Evolutionary conservation across 2,888 invertebrate genomes (phyloP).

Genomic region (Tachina lurida): DNA sequence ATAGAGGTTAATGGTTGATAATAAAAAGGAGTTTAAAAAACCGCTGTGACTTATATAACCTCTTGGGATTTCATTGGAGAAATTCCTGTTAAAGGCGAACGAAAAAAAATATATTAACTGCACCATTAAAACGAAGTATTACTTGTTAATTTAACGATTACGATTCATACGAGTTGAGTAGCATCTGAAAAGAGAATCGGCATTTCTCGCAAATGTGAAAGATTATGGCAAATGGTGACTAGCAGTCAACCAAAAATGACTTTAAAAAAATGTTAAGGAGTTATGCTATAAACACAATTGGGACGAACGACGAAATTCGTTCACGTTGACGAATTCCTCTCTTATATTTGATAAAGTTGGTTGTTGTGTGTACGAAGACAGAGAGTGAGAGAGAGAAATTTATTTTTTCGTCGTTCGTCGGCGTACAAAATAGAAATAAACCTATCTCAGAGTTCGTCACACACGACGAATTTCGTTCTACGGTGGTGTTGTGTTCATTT

Average conservation of each 20-base stretch:
- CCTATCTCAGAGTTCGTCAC: no score
- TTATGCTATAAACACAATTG: no score
- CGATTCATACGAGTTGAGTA: conserved; percentile 53
- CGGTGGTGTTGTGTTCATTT: no score
- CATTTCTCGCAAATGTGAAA: neutral
- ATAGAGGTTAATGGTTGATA: conserved; percentile 44
- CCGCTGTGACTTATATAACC: neutral
- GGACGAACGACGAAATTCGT: no score
- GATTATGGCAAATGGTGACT: conserved; percentile 11
- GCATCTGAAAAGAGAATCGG: neutral
- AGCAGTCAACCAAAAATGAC: conserved; percentile 30
- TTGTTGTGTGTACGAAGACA: no score
- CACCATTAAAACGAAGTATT: conserved; percentile 45
- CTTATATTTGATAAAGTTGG: no score
- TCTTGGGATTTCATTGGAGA: conserved; percentile 1
- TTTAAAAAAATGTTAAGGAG: no score
- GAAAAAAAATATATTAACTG: conserved; percentile 29
- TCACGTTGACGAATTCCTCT: no score
- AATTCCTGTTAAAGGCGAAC: conserved; percentile 1
- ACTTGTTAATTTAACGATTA: conserved; percentile 60
- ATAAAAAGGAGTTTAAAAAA: conserved; percentile 21
- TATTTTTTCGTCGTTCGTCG: no score
- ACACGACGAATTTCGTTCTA: no score
- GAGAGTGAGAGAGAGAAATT: no score
- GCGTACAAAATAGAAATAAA: no score